Evolutionary conservation across 1,140 invertebrate genomes (phyloP), one percentile per base, ranked within the genome.

Genomic region (Anoplophora glabripennis): DNA sequence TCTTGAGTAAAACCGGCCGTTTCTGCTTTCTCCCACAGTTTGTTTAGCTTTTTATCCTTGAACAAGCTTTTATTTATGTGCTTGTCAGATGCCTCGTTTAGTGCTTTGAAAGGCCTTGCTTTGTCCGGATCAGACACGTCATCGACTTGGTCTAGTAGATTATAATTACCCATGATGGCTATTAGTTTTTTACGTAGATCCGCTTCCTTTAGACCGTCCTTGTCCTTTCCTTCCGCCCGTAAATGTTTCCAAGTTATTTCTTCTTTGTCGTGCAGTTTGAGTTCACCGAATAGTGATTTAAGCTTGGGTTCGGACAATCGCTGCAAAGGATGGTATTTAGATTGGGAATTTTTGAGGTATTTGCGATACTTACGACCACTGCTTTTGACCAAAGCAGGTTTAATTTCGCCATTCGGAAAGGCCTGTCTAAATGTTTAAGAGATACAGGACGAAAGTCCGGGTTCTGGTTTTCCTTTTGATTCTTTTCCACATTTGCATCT

Each of bases 231-330:
- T 66, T 94, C 90, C 54, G 85, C 81, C 67, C 88, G 92, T 0
- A 89, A 71, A 69, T 89, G 86, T 75, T 97, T 97, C 66, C 85
- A 85, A 1, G 85, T 82, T 10, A 93, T 78, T 79, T 96, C 93
- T 75, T 94, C 89, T 79, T 94, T 94, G 68, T 97, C 94, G 56
- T 96, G 93, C 41, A 94, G 84, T 78, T 91, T 93, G 0, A 97
- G 75, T 72, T 96, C 93, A 71, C 89, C 89, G 66, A 89, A 92
- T 11, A 96, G 72, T 0, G 89, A 90, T 67, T 91, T 91, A 5
- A 96, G 75, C 75, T 94, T 95, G 5, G 84, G 78, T 67, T 93
- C 89, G 7, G 89, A 86, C 18, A 96, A 74, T 64, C 89, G 82
- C 93, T 96, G 69, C 5, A 79, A 76, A 70, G 17, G 37, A 15